Evolutionary conservation across 2,797 vertebrate genomes (phyloP).

Genomic region (Taeniopygia guttata): DNA sequence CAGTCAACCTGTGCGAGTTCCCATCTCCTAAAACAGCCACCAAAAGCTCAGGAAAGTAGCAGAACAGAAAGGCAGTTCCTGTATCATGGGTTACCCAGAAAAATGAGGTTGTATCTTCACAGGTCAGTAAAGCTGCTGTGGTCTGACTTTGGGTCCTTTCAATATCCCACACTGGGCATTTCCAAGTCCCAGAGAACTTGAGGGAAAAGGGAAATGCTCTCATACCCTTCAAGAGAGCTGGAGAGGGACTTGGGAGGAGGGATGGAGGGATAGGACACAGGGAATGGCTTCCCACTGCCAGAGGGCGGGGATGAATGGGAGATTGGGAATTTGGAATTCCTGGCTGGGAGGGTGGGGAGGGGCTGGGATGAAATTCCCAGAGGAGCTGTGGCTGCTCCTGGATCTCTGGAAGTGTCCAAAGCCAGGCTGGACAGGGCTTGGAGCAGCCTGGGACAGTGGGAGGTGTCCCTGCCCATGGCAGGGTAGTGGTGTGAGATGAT

Average conservation of each 20-base stretch:
- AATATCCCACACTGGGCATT: neutral
- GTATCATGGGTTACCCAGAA: neutral
- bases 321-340: neutral
- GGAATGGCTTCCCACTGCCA: neutral
- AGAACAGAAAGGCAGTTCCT: neutral
- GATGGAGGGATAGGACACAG: neutral
- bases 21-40: neutral
- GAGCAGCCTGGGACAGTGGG: accelerated
- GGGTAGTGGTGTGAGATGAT: neutral
- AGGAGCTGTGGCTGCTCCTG: too few relatives aligned
- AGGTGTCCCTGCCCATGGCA: neutral
- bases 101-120: accelerated
- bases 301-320: neutral
- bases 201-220: neutral
- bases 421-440: accelerated
- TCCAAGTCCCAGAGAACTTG: neutral
- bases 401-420: too few relatives aligned
- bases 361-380: too few relatives aligned
- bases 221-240: neutral
- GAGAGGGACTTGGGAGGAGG: neutral
- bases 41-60: neutral
- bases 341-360: accelerated
- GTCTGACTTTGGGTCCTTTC: accelerated
- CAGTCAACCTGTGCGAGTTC: neutral
- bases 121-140: accelerated